A percentile compares a stretch with the other conserved stretches of the same genome.
phyloP scores from a whole-genome alignment of 2,113 vertebrate genomes.

The Lipophrys pholis region DNA sequence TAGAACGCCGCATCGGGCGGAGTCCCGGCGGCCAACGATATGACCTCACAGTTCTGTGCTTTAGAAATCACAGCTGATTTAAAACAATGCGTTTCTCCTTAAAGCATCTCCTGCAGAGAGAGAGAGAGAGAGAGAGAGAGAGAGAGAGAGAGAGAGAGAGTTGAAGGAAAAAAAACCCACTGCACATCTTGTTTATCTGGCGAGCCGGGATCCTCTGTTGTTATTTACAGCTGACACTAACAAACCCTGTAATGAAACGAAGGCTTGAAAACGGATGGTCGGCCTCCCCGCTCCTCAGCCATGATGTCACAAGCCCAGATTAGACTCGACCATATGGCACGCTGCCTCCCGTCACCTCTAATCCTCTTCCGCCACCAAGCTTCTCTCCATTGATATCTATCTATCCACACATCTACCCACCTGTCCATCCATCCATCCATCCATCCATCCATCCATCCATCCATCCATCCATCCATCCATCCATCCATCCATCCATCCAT shows the following conservation, averaged over 20 bases:
- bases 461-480: constrained; percentile 1
- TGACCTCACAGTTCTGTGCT: constrained; percentile 1
- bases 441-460: constrained; percentile 1
- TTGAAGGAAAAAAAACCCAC: no score
- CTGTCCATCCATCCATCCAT: background rate
- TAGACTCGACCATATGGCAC: constrained; percentile 77
- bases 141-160: no score
- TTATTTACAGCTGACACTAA: constrained; percentile 65
- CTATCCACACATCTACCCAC: constrained; percentile 4
- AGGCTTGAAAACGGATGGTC: constrained; percentile 43
- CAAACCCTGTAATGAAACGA: constrained; percentile 58
- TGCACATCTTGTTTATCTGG: constrained; percentile 18
- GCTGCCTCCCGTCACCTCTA: constrained; percentile 72
- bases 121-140: no score
- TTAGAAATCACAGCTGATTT: constrained; percentile 11
- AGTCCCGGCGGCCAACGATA: background rate
- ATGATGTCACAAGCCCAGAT: constrained; percentile 80
- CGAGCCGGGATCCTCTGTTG: constrained; percentile 35
- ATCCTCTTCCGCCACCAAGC: constrained; percentile 51
- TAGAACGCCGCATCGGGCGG: background rate
- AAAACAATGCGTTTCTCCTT: constrained; percentile 32
- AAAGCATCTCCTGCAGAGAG: constrained; percentile 3
- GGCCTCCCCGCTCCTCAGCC: constrained; percentile 58
- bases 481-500: constrained; percentile 2
- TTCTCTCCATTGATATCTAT: constrained; percentile 21